Evolutionary conservation across 2,888 invertebrate genomes (phyloP).

Genomic region (Agonopterix heracliana): DNA sequence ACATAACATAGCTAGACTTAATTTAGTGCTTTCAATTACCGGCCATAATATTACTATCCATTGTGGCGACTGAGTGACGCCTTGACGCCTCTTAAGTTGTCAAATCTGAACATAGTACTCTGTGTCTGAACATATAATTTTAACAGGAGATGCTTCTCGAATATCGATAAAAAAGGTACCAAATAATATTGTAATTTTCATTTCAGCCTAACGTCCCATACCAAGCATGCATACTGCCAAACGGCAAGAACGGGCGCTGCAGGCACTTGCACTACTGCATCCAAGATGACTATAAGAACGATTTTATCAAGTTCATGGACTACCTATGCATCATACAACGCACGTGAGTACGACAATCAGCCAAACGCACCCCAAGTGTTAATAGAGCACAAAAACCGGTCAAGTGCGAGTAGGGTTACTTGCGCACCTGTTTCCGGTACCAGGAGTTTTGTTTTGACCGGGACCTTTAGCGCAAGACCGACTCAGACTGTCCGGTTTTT

Average conservation of each 20-base stretch:
- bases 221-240: constrained; percentile 78
- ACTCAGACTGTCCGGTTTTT: no score
- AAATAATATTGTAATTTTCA: neutral
- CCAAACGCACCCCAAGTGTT: neutral
- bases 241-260: constrained; percentile 80
- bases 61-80: no score
- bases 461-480: no score
- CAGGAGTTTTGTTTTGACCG: neutral
- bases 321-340: constrained; percentile 83
- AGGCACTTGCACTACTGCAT: constrained; percentile 78
- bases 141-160: no score
- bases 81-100: no score
- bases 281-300: constrained; percentile 75
- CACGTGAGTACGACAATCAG: constrained; percentile 56
- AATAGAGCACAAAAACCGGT: neutral
- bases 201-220: constrained; percentile 76
- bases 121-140: no score
- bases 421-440: neutral
- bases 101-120: no score
- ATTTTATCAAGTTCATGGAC: constrained; percentile 78
- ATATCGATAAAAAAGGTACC: neutral
- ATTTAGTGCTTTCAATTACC: no score
- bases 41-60: no score
- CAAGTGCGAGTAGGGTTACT: no score
- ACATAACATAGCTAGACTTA: no score